These are phyloP conservation scores for Ageneiosus marmoratus DNA, from an alignment of 2,113 vertebrate genomes.

Conservation along the genomic window DNA sequence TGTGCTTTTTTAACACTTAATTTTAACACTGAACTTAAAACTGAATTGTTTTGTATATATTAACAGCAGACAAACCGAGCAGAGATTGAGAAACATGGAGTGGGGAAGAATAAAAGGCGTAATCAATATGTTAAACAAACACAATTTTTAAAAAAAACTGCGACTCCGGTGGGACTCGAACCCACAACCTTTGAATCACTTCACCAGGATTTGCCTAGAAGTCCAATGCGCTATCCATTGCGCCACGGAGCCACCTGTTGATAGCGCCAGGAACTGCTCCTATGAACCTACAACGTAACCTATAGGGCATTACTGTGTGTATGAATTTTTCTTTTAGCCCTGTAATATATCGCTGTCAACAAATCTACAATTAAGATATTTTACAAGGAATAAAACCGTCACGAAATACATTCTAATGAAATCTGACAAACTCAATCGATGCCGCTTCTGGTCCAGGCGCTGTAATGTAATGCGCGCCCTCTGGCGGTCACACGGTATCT, in stretches of 20 bases:
- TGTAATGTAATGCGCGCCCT: background rate
- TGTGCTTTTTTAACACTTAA: background rate
- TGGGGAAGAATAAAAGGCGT: background rate
- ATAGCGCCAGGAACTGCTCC: fast-evolving
- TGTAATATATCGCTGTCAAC: too few relatives aligned
- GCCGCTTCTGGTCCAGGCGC: too few relatives aligned
- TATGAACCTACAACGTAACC: background rate
- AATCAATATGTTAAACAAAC: too few relatives aligned
- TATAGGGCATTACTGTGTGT: too few relatives aligned
- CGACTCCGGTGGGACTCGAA: constrained; percentile 45
- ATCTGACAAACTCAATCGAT: too few relatives aligned
- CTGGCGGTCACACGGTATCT: background rate
- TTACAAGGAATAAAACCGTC: too few relatives aligned
- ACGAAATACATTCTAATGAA: too few relatives aligned
- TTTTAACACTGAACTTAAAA: background rate
- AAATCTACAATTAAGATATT: too few relatives aligned
- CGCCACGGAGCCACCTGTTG: constrained; percentile 50
- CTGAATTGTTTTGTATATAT: background rate
- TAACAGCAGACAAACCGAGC: too few relatives aligned
- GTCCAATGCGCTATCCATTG: constrained; percentile 48
- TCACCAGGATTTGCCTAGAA: constrained; percentile 36
- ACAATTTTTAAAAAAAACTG: background rate
- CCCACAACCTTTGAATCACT: constrained; percentile 46
- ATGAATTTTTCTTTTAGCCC: too few relatives aligned
- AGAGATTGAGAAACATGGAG: too few relatives aligned